These are phyloP conservation scores for Phaenicophaeus curvirostris DNA, from an alignment of 2,797 vertebrate species.

Conservation along the genomic window DNA sequence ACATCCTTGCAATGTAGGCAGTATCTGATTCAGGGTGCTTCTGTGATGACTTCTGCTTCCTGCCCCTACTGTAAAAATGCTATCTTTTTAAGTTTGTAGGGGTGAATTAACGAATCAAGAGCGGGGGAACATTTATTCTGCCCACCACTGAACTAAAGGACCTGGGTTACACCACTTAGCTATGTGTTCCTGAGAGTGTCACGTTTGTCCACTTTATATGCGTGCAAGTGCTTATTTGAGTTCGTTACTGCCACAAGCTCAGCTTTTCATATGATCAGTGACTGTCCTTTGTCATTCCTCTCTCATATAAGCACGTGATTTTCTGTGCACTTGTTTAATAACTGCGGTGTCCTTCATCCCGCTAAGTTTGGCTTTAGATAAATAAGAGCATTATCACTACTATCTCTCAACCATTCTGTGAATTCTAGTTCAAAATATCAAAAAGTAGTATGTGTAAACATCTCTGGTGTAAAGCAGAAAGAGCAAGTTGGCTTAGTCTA, in stretches of 20 bases:
- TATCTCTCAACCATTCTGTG: neutral
- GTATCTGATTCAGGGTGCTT: neutral
- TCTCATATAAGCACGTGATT: neutral
- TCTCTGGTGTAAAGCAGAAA: neutral
- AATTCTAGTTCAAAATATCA: neutral
- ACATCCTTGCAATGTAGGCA: neutral
- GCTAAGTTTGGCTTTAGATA: neutral
- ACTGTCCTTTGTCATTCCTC: neutral
- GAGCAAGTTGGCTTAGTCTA: neutral
- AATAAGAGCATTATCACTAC: neutral
- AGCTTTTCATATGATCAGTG: neutral
- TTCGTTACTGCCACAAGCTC: neutral
- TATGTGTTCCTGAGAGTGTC: neutral
- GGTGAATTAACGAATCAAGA: neutral
- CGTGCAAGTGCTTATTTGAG: neutral
- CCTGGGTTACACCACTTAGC: neutral
- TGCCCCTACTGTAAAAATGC: neutral
- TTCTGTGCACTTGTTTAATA: neutral
- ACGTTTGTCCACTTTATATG: fast-evolving
- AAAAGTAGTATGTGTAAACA: neutral
- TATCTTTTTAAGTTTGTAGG: neutral
- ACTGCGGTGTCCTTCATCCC: neutral
- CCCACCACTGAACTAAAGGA: neutral
- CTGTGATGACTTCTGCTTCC: neutral
- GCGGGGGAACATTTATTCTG: neutral